Evolutionary conservation across 2,113 vertebrate species (phyloP).

Genomic region (Anolis carolinensis): DNA sequence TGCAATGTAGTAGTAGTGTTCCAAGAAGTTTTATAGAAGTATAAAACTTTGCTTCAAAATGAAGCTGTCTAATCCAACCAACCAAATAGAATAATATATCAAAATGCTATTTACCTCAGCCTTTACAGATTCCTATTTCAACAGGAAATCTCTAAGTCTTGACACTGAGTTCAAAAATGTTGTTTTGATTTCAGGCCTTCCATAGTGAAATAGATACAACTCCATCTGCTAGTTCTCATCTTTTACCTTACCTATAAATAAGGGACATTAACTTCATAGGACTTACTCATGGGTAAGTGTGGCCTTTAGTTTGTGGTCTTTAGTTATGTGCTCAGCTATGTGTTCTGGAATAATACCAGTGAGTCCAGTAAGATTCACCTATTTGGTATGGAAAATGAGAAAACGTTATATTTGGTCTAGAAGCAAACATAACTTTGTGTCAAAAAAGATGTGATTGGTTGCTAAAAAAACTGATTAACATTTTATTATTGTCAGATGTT

Average conservation of each 20-base stretch:
- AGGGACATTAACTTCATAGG: constrained; percentile 13
- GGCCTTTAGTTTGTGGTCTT: neutral
- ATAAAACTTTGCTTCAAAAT: neutral
- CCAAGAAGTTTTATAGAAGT: neutral
- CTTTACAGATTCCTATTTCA: neutral
- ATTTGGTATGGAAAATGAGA: constrained; percentile 1
- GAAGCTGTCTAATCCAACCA: neutral
- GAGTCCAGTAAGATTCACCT: neutral
- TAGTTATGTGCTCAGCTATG: neutral
- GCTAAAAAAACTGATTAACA: constrained; percentile 23
- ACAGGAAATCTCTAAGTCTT: neutral
- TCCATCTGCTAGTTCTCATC: neutral
- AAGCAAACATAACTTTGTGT: neutral
- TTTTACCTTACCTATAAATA: constrained; percentile 17
- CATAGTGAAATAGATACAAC: constrained; percentile 15
- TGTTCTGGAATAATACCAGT: neutral
- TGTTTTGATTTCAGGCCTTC: constrained; percentile 15
- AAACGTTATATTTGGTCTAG: neutral
- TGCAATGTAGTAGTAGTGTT: neutral
- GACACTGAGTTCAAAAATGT: constrained; percentile 3
- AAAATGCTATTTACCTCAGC: neutral
- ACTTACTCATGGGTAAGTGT: constrained; percentile 12
- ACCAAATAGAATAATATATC: neutral
- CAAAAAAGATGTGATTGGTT: neutral
- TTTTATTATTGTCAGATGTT: constrained; percentile 21